A percentile compares a stretch with the other conserved stretches of the same genome.
Conservation (phyloP, 1,140 invertebrate genomes). For the Thaumetopoea pityocampa region DNA sequence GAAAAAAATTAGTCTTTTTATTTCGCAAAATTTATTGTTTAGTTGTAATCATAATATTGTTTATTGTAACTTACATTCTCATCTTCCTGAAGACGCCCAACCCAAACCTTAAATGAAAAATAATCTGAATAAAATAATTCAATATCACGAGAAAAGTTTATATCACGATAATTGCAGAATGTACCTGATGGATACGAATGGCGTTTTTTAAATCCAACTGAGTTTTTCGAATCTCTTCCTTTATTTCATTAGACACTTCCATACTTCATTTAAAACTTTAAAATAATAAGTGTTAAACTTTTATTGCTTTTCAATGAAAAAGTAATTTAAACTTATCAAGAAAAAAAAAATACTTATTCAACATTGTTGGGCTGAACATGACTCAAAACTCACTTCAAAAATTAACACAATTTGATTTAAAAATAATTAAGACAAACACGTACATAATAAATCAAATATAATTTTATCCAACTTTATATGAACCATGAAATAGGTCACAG, state of each 20-base stretch:
- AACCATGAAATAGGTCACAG: too few relatives aligned
- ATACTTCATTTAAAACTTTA: constrained; percentile 46
- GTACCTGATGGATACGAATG: constrained; percentile 82
- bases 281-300: neutral
- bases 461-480: too few relatives aligned
- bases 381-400: too few relatives aligned
- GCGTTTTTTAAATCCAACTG: constrained; percentile 81
- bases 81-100: constrained; percentile 77
- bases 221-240: constrained; percentile 78
- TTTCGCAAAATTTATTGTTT: too few relatives aligned
- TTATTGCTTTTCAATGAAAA: too few relatives aligned
- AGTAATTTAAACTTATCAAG: too few relatives aligned
- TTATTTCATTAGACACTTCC: constrained; percentile 81
- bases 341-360: too few relatives aligned
- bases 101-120: constrained; percentile 73
- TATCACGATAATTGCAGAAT: too few relatives aligned
- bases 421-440: too few relatives aligned
- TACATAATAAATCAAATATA: too few relatives aligned
- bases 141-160: constrained; percentile 45
- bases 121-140: constrained; percentile 3
- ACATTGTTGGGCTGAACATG: too few relatives aligned
- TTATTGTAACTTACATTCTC: constrained; percentile 78
- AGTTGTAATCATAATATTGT: constrained; percentile 1
- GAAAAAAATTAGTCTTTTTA: constrained; percentile 27
- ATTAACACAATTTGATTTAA: too few relatives aligned